These are phyloP conservation scores for Eurytoma adleriae DNA, from an alignment of 2,888 invertebrate species.

Conservation along the genomic window DNA sequence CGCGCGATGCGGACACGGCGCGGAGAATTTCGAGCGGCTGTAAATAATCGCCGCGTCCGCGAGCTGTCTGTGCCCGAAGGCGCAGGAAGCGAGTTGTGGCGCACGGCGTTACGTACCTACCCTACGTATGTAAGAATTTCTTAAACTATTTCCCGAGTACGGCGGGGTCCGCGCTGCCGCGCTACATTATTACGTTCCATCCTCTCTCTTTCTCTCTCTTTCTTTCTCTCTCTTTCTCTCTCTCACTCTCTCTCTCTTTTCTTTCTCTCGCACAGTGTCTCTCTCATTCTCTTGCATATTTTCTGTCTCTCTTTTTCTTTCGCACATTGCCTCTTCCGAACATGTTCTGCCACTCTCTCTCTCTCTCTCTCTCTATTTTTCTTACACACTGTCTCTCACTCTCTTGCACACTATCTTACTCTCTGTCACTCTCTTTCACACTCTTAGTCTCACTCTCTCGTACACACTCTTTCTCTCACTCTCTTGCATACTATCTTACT, in stretches of 20 bases:
- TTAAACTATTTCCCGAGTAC: slow-evolving; percentile 57
- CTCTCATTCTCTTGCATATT: too few species aligned
- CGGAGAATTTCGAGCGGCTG: slow-evolving; percentile 60
- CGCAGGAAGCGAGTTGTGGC: neutral
- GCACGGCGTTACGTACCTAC: neutral
- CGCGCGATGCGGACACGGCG: slow-evolving; percentile 7
- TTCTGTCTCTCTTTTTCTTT: too few species aligned
- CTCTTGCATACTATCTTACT: too few species aligned
- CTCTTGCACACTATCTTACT: too few species aligned
- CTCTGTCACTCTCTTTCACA: too few species aligned
- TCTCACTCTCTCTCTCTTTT: neutral
- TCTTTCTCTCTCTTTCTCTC: slow-evolving; percentile 12
- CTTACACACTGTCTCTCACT: too few species aligned
- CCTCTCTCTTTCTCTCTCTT: slow-evolving; percentile 37
- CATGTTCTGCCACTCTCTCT: too few species aligned
- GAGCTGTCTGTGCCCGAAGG: neutral
- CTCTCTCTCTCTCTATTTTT: too few species aligned
- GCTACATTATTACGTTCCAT: slow-evolving; percentile 24
- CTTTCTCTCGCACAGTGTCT: too few species aligned
- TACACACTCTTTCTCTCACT: too few species aligned
- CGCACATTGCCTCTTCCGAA: too few species aligned
- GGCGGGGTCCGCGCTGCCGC: slow-evolving; percentile 46
- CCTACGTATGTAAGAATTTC: slow-evolving; percentile 46
- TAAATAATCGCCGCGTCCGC: slow-evolving; percentile 59
- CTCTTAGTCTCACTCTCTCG: too few species aligned